Conservation (phyloP, 1,140 invertebrate genomes). For the Cydia strobilella region DNA sequence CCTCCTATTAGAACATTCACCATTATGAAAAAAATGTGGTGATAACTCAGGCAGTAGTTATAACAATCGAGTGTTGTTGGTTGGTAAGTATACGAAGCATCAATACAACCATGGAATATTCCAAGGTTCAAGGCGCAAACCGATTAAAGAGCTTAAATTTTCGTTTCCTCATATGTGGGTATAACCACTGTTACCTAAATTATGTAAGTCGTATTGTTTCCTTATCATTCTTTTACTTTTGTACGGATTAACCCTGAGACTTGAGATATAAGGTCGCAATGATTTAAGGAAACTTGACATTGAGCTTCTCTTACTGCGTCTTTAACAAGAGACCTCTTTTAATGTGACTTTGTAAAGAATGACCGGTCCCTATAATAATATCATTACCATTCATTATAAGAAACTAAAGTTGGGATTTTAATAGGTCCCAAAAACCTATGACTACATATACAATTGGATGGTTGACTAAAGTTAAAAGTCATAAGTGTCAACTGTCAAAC, state of each 20-base stretch:
- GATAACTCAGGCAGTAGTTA: neutral
- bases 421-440: neutral
- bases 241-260: neutral
- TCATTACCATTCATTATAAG: neutral
- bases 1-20: no score
- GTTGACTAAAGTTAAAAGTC: neutral
- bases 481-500: neutral
- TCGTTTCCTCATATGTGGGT: neutral
- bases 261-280: neutral
- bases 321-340: neutral
- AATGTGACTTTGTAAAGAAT: neutral
- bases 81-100: neutral
- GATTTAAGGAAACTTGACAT: conserved; percentile 3
- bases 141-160: neutral
- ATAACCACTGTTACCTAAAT: neutral
- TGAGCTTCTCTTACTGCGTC: neutral
- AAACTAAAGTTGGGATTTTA: neutral
- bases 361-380: neutral
- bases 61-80: neutral
- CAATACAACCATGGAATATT: neutral
- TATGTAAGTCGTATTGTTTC: conserved; percentile 10
- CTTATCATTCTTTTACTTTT: neutral
- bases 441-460: neutral
- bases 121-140: neutral
- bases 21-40: no score